phyloP scores from a whole-genome alignment of 2,888 invertebrate genomes.

The Amphimallon solstitiale region DNA sequence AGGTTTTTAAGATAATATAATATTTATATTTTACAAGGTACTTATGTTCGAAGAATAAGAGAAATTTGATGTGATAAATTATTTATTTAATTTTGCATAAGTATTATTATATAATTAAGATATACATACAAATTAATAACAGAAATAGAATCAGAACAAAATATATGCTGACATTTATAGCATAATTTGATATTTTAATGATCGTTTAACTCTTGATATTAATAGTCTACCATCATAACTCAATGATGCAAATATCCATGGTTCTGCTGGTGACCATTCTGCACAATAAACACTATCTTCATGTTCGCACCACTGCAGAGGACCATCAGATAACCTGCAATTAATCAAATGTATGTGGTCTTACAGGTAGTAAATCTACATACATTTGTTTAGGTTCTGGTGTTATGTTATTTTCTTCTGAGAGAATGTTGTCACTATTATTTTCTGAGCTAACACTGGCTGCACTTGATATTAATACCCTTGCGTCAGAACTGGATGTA shows the following conservation, averaged over 20 bases:
- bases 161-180: slow-evolving; percentile 63
- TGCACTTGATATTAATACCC: slow-evolving; percentile 88
- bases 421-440: slow-evolving; percentile 63
- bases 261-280: slow-evolving; percentile 97
- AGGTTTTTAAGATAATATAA: too few species aligned
- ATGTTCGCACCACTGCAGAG: slow-evolving; percentile 93
- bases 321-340: slow-evolving; percentile 81
- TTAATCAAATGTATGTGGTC: neutral
- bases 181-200: slow-evolving; percentile 93
- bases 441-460: slow-evolving; percentile 89
- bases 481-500: slow-evolving; percentile 94
- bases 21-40: too few species aligned
- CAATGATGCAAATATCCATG: slow-evolving; percentile 98
- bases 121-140: too few species aligned
- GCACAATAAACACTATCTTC: slow-evolving; percentile 98
- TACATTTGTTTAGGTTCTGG: slow-evolving; percentile 67
- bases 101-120: too few species aligned
- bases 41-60: too few species aligned
- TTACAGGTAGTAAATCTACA: slow-evolving; percentile 42
- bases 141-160: too few species aligned
- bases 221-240: slow-evolving; percentile 97
- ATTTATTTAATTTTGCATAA: too few species aligned
- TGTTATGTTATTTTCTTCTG: slow-evolving; percentile 62
- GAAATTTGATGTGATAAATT: too few species aligned
- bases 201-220: slow-evolving; percentile 91